Evolutionary conservation across 2,888 invertebrate species (phyloP).

Genomic region (Tinea trinotella): DNA sequence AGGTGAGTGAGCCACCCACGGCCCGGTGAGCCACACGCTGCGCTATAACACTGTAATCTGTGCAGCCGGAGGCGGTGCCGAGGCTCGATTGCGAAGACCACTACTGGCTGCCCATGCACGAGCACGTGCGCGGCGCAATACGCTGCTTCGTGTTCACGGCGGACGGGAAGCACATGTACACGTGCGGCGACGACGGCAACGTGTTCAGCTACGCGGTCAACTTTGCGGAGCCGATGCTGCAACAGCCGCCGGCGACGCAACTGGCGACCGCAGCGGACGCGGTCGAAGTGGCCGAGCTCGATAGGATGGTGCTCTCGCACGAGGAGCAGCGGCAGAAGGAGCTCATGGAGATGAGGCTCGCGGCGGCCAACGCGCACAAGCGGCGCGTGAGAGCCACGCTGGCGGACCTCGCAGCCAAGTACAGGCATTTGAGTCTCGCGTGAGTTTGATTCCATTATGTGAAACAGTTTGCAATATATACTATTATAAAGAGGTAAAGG

Average conservation of each 20-base stretch:
- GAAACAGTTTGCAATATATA: too few relatives aligned
- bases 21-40: too few relatives aligned
- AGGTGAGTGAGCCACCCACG: too few relatives aligned
- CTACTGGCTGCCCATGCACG: constrained; percentile 82
- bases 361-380: constrained; percentile 76
- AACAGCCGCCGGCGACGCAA: constrained; percentile 32
- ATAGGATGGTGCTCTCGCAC: constrained; percentile 59
- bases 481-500: too few relatives aligned
- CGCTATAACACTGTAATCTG: too few relatives aligned
- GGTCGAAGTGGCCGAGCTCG: constrained; percentile 37
- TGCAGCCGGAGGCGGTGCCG: constrained; percentile 56
- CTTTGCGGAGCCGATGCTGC: constrained; percentile 44
- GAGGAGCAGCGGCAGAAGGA: constrained; percentile 80
- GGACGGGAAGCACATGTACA: constrained; percentile 69
- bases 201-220: constrained; percentile 78
- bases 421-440: constrained; percentile 69
- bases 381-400: constrained; percentile 70
- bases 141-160: constrained; percentile 75
- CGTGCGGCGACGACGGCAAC: constrained; percentile 83
- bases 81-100: constrained; percentile 69
- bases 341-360: constrained; percentile 75
- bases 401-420: constrained; percentile 68
- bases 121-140: constrained; percentile 78
- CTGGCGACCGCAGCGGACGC: constrained; percentile 23
- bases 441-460: too few relatives aligned